Evolutionary conservation across 2,888 invertebrate species (phyloP).

Genomic region (Campoletis raptor): DNA sequence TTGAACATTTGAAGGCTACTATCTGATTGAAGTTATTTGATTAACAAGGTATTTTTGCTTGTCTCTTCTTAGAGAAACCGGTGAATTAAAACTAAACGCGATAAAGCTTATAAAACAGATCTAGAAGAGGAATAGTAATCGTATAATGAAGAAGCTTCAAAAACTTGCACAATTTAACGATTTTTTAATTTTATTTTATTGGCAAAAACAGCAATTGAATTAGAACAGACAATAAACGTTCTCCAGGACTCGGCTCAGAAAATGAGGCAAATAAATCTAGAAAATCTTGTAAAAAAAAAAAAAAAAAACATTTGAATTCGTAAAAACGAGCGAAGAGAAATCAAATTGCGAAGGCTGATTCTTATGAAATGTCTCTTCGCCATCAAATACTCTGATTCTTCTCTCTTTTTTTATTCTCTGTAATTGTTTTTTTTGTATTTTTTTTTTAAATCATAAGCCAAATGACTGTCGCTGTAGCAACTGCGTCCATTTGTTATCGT

Average conservation of each 20-base stretch:
- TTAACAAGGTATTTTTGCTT: neutral
- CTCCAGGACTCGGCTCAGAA: constrained; percentile 5
- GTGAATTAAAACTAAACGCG: neutral
- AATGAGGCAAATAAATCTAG: neutral
- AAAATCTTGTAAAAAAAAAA: neutral
- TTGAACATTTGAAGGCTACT: neutral
- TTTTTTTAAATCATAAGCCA: constrained; percentile 61
- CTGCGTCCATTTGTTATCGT: constrained; percentile 81
- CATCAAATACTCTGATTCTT: constrained; percentile 58
- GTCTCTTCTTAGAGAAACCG: neutral
- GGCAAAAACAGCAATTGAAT: neutral
- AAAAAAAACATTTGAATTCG: neutral
- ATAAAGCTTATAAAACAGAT: neutral
- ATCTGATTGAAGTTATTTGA: neutral
- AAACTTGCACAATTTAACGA: neutral
- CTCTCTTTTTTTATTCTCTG: constrained; percentile 34
- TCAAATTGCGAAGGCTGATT: constrained; percentile 67
- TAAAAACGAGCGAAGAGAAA: neutral
- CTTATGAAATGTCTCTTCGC: constrained; percentile 78
- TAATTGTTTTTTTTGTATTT: constrained; percentile 14
- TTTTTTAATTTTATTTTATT: neutral
- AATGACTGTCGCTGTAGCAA: constrained; percentile 77
- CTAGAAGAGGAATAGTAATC: neutral
- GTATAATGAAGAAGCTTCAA: neutral
- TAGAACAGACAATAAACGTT: neutral